A percentile compares a stretch with the other conserved stretches of the same genome.
phyloP scores from a whole-genome alignment of 2,888 invertebrate species.

The Dolichomitus sp. region DNA sequence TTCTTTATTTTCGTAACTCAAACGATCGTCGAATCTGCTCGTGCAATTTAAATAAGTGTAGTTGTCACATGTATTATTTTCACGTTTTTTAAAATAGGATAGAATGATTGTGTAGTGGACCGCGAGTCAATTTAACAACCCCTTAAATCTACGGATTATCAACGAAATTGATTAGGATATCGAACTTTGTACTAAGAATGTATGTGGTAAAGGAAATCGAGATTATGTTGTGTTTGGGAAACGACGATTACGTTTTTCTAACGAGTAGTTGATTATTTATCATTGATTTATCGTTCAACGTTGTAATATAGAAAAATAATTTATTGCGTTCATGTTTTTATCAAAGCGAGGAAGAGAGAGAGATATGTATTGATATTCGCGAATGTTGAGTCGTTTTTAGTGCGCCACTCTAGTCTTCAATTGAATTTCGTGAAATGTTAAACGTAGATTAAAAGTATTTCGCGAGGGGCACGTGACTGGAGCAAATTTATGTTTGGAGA shows the following conservation, averaged over 20 bases:
- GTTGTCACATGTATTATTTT: conserved; percentile 12
- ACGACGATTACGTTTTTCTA: conserved; percentile 27
- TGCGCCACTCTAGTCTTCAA: conserved; percentile 75
- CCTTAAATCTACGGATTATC: conserved; percentile 43
- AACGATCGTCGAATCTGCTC: conserved; percentile 33
- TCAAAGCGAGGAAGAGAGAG: conserved; percentile 37
- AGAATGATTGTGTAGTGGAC: conserved; percentile 30
- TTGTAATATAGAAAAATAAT: conserved; percentile 61
- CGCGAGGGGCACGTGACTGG: conserved; percentile 29
- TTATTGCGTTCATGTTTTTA: conserved; percentile 63
- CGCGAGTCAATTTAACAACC: conserved; percentile 46
- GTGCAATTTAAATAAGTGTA: conserved; percentile 28
- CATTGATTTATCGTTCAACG: conserved; percentile 60
- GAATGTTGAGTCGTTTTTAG: conserved; percentile 68
- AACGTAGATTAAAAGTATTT: conserved; percentile 34
- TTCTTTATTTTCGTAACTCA: conserved; percentile 44
- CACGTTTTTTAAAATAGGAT: conserved; percentile 25
- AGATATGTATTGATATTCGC: conserved; percentile 62
- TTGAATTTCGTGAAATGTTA: conserved; percentile 67
- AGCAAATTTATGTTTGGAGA: conserved; percentile 11
- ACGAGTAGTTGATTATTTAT: conserved; percentile 33
- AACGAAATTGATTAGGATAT: conserved; percentile 48
- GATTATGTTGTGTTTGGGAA: conserved; percentile 14
- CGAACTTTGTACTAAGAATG: conserved; percentile 44
- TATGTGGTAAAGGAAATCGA: conserved; percentile 30